Conservation (phyloP, 2,113 vertebrate genomes). For the Poicephalus gulielmi region DNA sequence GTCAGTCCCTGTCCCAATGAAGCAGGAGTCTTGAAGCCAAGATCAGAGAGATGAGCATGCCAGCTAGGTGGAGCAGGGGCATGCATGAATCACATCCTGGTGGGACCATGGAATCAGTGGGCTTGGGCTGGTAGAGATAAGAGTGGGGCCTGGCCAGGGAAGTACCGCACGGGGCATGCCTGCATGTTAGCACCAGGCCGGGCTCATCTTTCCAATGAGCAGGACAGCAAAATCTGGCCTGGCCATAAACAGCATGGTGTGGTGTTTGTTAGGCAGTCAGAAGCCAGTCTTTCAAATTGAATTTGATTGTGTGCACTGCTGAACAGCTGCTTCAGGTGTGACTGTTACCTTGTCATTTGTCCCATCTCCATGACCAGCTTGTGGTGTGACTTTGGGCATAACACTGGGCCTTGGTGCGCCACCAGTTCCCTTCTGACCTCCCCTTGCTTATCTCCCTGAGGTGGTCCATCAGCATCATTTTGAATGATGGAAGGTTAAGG, state of each 20-base stretch:
- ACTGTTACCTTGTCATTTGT: neutral
- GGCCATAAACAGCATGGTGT: fast-evolving
- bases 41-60: neutral
- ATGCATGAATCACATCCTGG: constrained; percentile 59
- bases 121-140: constrained; percentile 37
- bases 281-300: neutral
- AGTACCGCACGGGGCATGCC: neutral
- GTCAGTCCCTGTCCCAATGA: neutral
- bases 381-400: neutral
- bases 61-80: constrained; percentile 55
- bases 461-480: neutral
- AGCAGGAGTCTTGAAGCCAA: neutral
- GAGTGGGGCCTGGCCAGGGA: neutral
- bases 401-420: fast-evolving
- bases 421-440: neutral
- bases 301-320: neutral
- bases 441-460: neutral
- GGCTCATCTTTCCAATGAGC: neutral
- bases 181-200: neutral
- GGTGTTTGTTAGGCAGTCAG: neutral
- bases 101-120: constrained; percentile 7
- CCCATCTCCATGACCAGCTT: neutral
- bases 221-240: neutral
- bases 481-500: neutral
- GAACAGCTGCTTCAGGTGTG: neutral